A percentile compares a stretch with the other conserved stretches of the same genome.
phyloP scores from a whole-genome alignment of 2,797 vertebrate species.

The Halcyon chelicuti region DNA sequence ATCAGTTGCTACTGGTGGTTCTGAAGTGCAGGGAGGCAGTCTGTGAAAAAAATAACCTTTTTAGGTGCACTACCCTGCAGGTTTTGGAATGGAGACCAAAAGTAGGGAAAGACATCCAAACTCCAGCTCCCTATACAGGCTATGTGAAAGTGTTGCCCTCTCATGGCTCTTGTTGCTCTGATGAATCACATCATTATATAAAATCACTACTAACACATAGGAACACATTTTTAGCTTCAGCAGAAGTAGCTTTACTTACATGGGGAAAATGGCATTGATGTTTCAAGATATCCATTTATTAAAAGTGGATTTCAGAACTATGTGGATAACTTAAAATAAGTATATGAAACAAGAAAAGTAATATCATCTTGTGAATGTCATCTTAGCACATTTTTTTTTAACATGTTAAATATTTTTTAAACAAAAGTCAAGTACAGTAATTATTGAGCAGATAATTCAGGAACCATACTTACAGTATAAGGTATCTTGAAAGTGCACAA shows the following conservation, averaged over 20 bases:
- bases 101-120: neutral
- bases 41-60: neutral
- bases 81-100: neutral
- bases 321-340: neutral
- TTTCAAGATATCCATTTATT: neutral
- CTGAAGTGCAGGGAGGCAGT: neutral
- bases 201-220: neutral
- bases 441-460: neutral
- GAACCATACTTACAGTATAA: neutral
- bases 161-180: rapidly evolving
- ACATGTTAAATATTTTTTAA: neutral
- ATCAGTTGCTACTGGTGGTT: neutral
- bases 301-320: neutral
- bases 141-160: neutral
- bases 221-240: neutral
- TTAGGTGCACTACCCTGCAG: neutral
- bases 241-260: neutral
- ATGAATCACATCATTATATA: neutral
- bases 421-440: neutral
- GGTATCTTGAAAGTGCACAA: neutral
- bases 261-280: neutral
- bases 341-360: neutral
- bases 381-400: neutral
- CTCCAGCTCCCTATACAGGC: neutral
- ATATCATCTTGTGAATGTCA: neutral